Evolutionary conservation across 2,797 vertebrate genomes (phyloP), one percentile per base, ranked within the genome.

Genomic region (Girardinus metallicus): DNA sequence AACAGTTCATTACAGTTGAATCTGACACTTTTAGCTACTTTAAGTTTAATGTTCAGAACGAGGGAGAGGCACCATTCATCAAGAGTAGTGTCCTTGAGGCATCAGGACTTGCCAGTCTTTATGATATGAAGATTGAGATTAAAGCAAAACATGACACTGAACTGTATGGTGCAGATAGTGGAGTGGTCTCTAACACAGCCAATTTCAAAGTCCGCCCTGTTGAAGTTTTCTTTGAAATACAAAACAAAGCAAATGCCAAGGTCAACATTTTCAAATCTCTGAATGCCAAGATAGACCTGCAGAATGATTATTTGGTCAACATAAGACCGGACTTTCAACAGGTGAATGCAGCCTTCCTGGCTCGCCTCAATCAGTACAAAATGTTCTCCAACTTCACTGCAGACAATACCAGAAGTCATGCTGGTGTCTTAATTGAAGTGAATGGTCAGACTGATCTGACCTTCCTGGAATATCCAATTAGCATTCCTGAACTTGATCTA

Each of bases 391-490:
- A 96, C 72, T 92, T 98, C 41, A 97, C 96, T 77, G 87, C 95
- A 85, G 89, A 90, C 36, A 99, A 97, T 86, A 96, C 95, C 76
- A 87, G 94, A 80, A 94, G 96, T 43, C 96, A 94, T 85, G 93
- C 95, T 53, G 95, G 94, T 53, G 85, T 95, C 82, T 93, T 92
- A 73, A 44, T 96, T 0, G 94, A 86, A 73, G 90, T 97, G 87
- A 96, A 96, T 83, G 95, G 97, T 87, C 96, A 97, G 72, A 96
- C 96, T 79, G 97, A 97, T 80, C 92, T 99, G 84, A 97, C 97
- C 76, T 98, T 99, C 94, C 85, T 99, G 82, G 96, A 73, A 71
- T 89, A 84, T 46, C 96, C 97, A 78, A 88, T 99, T 85, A 96
- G 91, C 60, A 94, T 97, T 93, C 97, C 98, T 91, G 94, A 96